Percentiles rank a stretch among this genome's conserved stretches.
Conservation (phyloP, 2,113 vertebrate genomes). For the Hepsetus odoe region DNA sequence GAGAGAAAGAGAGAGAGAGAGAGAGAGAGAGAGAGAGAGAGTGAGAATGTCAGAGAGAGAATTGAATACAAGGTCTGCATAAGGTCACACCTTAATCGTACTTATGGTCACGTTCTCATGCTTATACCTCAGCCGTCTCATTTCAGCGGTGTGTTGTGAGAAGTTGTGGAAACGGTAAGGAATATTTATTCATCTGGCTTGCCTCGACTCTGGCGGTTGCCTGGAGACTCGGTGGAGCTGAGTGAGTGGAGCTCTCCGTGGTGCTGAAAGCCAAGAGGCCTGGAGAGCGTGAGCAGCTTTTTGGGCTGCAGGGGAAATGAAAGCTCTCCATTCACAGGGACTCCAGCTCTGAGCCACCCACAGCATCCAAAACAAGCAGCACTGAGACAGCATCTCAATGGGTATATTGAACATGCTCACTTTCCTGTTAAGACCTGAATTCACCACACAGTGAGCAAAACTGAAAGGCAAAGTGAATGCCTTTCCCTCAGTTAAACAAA, state of each 20-base stretch:
- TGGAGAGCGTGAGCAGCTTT: conserved; percentile 37
- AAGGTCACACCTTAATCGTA: too few relatives aligned
- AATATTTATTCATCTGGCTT: conserved; percentile 40
- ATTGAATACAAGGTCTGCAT: neutral
- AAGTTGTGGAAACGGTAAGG: conserved; percentile 12
- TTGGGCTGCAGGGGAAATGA: conserved; percentile 37
- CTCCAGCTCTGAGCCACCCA: conserved; percentile 19
- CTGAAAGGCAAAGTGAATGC: neutral
- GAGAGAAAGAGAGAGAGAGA: neutral
- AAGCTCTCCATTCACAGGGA: conserved; percentile 51
- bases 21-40: neutral
- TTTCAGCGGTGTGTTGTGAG: neutral
- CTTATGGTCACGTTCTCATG: neutral
- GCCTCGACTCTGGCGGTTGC: conserved; percentile 44
- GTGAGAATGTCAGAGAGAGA: conserved; percentile 14
- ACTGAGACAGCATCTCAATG: neutral
- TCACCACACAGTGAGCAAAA: neutral
- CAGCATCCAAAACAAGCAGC: conserved; percentile 19
- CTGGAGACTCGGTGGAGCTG: conserved; percentile 38
- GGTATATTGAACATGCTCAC: neutral
- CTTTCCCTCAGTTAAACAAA: too few relatives aligned
- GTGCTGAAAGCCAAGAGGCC: conserved; percentile 53
- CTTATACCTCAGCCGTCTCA: conserved; percentile 20
- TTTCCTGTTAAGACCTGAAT: neutral
- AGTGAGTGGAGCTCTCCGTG: conserved; percentile 54